Base-by-base conservation (phyloP, 2,113 vertebrate genomes). In the Nycticebus coucang region DNA sequence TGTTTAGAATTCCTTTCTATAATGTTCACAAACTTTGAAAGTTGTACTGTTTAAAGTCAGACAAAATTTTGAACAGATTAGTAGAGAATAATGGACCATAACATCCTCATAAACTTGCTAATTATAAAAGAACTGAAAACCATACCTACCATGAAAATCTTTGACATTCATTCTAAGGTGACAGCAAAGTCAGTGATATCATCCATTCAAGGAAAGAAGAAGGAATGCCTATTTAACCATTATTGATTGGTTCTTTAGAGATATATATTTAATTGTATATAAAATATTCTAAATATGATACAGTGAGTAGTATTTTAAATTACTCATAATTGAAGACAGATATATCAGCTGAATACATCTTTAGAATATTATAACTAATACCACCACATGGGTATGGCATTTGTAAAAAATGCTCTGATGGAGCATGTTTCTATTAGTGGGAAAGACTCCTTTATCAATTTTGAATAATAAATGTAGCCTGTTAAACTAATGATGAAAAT, bases 61-160 rank as follows among this genome's bases (percentile, higher is more conserved):
- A 94, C 86, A 18, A 95, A 97, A 82, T 86, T 87, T 89, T 45
- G 83, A 66, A 69, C 37, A 77, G 68, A 89, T 81, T 30, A 41
- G 12, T 88, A 86, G 97, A 97, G 90, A 72, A 98, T 97, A 98
- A 98, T 96, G 81, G 72, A 50, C 41, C 72, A 97, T 97, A 98
- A 95, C 68, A 91, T 87, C 66, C 93, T 97, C 94, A 97, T 98
- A 98, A 97, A 97, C 87, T 94, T 98, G 55, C 35, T 97, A 98
- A 98, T 98, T 97, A 96, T 50, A 57, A 89, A 97, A 96, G 5
- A 37, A 97, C 57, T 87, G 35, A 96, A 83, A 95, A 97, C 62
- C 95, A 95, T 74, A 86, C 50, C 68, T 97, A 93, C 78, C 87
- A 74, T 85, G 81, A 90, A 86, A 80, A 81, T 77, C 91, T 96